Evolutionary conservation across 2,113 vertebrate genomes (phyloP).

Genomic region (Polypterus bichir): DNA sequence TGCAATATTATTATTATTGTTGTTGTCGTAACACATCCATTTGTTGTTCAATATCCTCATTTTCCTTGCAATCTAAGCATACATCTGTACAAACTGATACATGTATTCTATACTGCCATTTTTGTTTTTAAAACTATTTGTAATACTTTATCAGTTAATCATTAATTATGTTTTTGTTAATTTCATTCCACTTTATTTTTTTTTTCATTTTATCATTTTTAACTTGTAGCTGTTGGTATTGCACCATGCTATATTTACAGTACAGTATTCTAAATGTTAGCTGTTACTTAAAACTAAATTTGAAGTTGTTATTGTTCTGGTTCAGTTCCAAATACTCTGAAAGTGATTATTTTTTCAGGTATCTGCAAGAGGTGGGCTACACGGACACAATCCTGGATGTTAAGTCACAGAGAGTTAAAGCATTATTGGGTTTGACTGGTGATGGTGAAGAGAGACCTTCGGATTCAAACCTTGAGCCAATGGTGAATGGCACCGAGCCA

Average conservation of each 20-base stretch:
- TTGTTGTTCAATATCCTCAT: no score
- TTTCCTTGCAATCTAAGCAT: no score
- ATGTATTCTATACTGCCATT: no score
- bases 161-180: background rate
- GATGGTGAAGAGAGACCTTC: constrained; percentile 64
- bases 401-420: constrained; percentile 78
- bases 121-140: no score
- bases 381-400: constrained; percentile 90
- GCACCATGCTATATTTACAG: background rate
- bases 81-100: no score
- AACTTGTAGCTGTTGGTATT: background rate
- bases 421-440: constrained; percentile 76
- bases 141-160: no score
- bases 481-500: constrained; percentile 81
- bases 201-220: background rate
- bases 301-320: background rate
- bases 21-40: no score
- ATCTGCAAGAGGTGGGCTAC: constrained; percentile 91
- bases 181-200: background rate
- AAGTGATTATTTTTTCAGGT: constrained; percentile 45
- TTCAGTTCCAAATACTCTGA: background rate
- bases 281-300: background rate
- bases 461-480: constrained; percentile 63
- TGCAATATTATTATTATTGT: no score
- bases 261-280: background rate